phyloP scores from a whole-genome alignment of 2,797 vertebrate species.

The Taenioides sp. region DNA sequence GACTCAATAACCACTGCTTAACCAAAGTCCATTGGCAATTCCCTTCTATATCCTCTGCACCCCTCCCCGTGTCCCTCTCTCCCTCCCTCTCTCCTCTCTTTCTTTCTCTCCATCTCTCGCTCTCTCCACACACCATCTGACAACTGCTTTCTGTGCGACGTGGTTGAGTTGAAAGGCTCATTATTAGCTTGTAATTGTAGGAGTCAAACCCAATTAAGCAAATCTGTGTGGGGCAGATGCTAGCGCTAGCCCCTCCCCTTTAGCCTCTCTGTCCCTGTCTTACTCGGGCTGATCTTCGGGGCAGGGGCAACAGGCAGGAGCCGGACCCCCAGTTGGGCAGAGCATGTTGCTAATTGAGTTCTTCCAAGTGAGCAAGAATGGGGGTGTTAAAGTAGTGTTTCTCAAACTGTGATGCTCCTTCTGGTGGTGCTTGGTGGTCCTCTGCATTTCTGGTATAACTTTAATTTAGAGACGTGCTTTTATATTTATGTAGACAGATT shows the following conservation, averaged over 20 bases:
- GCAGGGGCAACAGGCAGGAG: not conserved
- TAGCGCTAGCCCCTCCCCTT: conserved; percentile 38
- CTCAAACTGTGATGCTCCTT: too few species aligned
- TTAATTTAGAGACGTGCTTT: too few species aligned
- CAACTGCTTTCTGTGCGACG: conserved; percentile 67
- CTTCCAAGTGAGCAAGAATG: conserved; percentile 86
- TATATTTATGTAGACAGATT: too few species aligned
- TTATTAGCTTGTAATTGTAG: conserved; percentile 77
- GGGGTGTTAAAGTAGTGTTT: too few species aligned
- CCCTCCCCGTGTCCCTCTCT: conserved; percentile 34
- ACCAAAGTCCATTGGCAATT: conserved; percentile 73
- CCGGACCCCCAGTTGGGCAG: conserved; percentile 48
- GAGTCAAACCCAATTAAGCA: conserved; percentile 86
- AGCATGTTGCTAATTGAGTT: conserved; percentile 84
- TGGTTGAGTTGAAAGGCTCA: conserved; percentile 69
- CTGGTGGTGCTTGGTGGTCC: too few species aligned
- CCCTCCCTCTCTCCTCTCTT: not conserved
- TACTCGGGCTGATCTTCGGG: not conserved
- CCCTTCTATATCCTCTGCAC: conserved; percentile 29
- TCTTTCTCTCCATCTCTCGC: conserved; percentile 31
- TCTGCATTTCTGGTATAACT: too few species aligned
- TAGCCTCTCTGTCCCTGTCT: conserved; percentile 54
- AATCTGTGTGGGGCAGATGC: conserved; percentile 83
- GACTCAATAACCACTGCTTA: conserved; percentile 84
- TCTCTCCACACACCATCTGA: conserved; percentile 60